Evolutionary conservation across 2,797 vertebrate species (phyloP).

Genomic region (Varecia variegata): DNA sequence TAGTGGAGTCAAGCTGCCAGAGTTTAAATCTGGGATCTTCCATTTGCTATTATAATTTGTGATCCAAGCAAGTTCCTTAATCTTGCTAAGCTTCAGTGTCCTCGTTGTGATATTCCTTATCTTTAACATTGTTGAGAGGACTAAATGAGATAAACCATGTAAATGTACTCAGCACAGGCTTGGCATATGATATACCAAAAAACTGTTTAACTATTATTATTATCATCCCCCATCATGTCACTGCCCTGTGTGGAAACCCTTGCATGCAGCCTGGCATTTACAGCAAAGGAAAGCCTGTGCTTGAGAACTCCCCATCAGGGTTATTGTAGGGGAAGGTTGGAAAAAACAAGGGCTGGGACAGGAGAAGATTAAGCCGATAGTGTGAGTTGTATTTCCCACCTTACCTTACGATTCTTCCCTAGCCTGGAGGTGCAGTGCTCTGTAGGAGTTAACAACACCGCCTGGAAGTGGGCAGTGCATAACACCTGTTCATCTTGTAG

Average conservation of each 20-base stretch:
- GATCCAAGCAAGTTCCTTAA: not conserved
- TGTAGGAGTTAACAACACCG: not conserved
- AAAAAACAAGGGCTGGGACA: not conserved
- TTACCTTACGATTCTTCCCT: not conserved
- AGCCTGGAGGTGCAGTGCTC: not conserved
- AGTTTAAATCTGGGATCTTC: not conserved
- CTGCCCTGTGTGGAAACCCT: not conserved
- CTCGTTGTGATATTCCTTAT: not conserved
- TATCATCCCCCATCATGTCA: not conserved
- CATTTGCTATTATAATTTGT: not conserved
- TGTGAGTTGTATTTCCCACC: not conserved
- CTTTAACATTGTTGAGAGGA: not conserved
- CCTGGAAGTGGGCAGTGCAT: slow-evolving; percentile 45
- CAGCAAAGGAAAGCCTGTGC: not conserved
- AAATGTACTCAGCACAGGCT: not conserved
- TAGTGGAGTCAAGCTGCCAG: not conserved
- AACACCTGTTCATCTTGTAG: slow-evolving; percentile 68
- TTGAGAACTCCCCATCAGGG: not conserved
- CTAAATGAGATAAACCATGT: not conserved
- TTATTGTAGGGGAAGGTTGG: not conserved
- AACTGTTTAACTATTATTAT: not conserved
- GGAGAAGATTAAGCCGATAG: not conserved
- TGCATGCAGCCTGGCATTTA: not conserved
- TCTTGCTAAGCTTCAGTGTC: not conserved
- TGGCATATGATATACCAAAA: not conserved